Percentiles rank a stretch among this genome's conserved stretches.
Conservation (phyloP, 2,113 vertebrate species). For the Corynorhinus townsendii region DNA sequence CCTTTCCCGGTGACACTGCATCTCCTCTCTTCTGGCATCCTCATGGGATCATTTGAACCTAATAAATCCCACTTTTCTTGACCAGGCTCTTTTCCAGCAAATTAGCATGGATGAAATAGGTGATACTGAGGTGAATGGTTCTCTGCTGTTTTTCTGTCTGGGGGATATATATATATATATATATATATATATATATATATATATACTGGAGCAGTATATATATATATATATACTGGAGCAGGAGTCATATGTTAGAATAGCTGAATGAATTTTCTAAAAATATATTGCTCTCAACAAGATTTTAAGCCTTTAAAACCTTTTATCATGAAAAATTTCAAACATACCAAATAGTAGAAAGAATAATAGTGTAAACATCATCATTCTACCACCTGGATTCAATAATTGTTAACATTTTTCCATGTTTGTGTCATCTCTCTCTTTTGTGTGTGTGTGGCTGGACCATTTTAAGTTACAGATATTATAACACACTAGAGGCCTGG, state of each 20-base stretch:
- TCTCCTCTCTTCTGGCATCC: background rate
- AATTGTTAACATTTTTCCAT: background rate
- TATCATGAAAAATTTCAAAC: constrained; percentile 14
- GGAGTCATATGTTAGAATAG: constrained; percentile 3
- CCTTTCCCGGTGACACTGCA: no score
- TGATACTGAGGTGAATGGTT: background rate
- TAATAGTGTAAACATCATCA: background rate
- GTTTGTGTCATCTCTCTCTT: background rate
- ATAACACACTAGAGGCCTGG: background rate
- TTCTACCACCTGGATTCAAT: background rate
- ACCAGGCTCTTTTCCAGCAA: background rate
- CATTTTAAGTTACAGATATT: constrained; percentile 11
- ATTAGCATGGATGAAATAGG: constrained; percentile 6
- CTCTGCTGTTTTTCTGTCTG: background rate
- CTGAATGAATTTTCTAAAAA: background rate
- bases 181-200: background rate
- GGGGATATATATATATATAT: background rate
- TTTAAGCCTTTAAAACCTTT: background rate
- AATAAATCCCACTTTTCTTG: background rate
- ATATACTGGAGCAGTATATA: background rate
- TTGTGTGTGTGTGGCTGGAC: background rate
- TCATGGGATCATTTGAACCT: background rate
- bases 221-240: background rate
- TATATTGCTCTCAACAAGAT: background rate
- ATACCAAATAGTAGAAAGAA: background rate